These are phyloP conservation scores for Orthosia gracilis DNA, from an alignment of 2,888 invertebrate genomes.

Conservation along the genomic window DNA sequence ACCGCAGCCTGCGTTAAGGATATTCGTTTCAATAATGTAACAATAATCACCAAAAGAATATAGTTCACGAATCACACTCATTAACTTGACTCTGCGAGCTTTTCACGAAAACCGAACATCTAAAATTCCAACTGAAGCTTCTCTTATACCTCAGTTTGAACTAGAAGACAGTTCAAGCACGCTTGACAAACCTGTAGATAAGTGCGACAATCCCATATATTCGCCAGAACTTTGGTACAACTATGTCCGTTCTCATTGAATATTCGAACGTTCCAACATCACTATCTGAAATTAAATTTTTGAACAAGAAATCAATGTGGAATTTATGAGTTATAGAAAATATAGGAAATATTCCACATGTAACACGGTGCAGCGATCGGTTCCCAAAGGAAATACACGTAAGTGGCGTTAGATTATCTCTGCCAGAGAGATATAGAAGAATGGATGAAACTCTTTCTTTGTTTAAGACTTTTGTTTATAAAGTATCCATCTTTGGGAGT, in stretches of 20 bases:
- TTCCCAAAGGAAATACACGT: slow-evolving; percentile 65
- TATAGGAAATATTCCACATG: slow-evolving; percentile 35
- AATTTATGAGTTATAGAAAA: slow-evolving; percentile 53
- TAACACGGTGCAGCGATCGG: slow-evolving; percentile 46
- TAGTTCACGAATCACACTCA: too few species aligned
- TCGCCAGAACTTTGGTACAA: slow-evolving; percentile 26
- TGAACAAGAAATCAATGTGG: slow-evolving; percentile 45
- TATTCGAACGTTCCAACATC: neutral
- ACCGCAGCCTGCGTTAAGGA: too few species aligned
- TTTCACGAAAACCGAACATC: neutral
- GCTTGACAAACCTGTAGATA: slow-evolving; percentile 14
- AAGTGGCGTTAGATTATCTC: slow-evolving; percentile 64
- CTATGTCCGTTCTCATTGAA: slow-evolving; percentile 23
- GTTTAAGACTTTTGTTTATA: slow-evolving; percentile 46
- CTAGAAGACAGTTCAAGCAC: neutral
- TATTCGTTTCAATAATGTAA: too few species aligned
- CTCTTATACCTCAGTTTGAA: neutral
- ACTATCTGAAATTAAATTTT: slow-evolving; percentile 27
- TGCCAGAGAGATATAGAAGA: slow-evolving; percentile 51
- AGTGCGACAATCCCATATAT: neutral
- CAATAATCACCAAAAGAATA: too few species aligned
- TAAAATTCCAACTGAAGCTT: neutral
- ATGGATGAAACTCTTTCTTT: slow-evolving; percentile 48
- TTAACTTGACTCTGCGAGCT: neutral
- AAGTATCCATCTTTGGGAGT: neutral